Percentiles rank a stretch among this genome's conserved stretches.
Conservation (phyloP, 2,113 vertebrate species). For the Odobenus rosmarus region DNA sequence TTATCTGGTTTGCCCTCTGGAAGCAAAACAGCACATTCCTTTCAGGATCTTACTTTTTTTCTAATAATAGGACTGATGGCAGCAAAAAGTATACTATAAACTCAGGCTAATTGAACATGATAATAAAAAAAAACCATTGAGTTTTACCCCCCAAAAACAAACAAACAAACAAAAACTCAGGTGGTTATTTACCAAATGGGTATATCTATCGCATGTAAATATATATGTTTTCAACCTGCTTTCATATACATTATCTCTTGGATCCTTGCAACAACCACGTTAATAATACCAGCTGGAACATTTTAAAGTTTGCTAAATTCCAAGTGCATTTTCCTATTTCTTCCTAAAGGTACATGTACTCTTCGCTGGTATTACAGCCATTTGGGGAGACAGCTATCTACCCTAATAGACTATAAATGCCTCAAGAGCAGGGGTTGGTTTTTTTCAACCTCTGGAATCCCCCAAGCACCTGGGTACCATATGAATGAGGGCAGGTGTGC, state of each 20-base stretch:
- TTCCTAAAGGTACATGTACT: not conserved
- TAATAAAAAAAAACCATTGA: too few relatives aligned
- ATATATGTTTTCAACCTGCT: not conserved
- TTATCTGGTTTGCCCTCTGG: not conserved
- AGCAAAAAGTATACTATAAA: not conserved
- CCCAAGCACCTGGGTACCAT: not conserved
- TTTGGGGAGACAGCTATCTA: not conserved
- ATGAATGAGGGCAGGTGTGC: not conserved
- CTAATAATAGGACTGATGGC: not conserved
- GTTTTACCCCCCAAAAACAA: too few relatives aligned
- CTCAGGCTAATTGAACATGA: not conserved
- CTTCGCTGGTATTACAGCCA: not conserved
- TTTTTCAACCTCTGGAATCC: not conserved
- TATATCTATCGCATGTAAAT: not conserved
- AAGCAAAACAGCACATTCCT: not conserved
- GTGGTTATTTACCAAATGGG: not conserved
- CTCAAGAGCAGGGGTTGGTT: not conserved
- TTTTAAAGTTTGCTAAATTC: not conserved
- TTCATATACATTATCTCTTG: not conserved
- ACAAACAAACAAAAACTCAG: not conserved
- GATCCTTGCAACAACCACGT: not conserved
- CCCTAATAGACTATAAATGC: not conserved
- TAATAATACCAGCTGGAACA: not conserved
- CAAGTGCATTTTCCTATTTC: not conserved
- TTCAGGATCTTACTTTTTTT: not conserved